phyloP scores from a whole-genome alignment of 1,140 invertebrate species.

The Gryon sp. region DNA sequence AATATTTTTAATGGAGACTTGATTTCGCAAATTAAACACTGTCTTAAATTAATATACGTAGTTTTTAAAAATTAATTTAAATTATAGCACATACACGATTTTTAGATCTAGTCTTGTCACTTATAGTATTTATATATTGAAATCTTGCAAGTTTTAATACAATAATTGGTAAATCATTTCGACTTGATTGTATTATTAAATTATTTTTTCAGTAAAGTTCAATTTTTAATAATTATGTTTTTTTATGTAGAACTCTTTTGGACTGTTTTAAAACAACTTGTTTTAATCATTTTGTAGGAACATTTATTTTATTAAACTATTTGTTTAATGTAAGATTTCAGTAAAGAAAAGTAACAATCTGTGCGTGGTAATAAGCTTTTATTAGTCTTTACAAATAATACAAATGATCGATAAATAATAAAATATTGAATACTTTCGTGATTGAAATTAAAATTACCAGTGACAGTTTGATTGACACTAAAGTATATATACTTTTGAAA shows the following conservation, averaged over 20 bases:
- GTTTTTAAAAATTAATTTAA: slow-evolving; percentile 28
- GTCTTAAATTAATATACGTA: slow-evolving; percentile 19
- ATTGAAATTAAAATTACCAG: slow-evolving; percentile 8
- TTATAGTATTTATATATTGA: slow-evolving; percentile 39
- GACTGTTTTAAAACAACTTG: no score
- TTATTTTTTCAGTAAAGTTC: no score
- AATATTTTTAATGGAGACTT: neutral
- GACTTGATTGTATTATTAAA: no score
- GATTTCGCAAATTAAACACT: slow-evolving; percentile 34
- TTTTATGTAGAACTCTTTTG: no score
- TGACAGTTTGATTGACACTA: neutral
- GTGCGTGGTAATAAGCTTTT: no score
- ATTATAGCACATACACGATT: slow-evolving; percentile 7
- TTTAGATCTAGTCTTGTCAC: slow-evolving; percentile 51
- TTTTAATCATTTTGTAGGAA: no score
- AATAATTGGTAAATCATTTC: no score
- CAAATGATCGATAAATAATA: neutral
- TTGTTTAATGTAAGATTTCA: no score
- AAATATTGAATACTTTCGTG: no score
- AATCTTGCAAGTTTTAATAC: neutral
- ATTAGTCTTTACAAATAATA: neutral
- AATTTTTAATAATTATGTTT: no score
- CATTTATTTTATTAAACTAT: no score
- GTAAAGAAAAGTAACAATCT: no score
- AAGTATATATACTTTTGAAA: neutral